A percentile compares a stretch with the other conserved stretches of the same genome.
phyloP scores from a whole-genome alignment of 2,113 vertebrate genomes.

The Phyllostomus hastatus region DNA sequence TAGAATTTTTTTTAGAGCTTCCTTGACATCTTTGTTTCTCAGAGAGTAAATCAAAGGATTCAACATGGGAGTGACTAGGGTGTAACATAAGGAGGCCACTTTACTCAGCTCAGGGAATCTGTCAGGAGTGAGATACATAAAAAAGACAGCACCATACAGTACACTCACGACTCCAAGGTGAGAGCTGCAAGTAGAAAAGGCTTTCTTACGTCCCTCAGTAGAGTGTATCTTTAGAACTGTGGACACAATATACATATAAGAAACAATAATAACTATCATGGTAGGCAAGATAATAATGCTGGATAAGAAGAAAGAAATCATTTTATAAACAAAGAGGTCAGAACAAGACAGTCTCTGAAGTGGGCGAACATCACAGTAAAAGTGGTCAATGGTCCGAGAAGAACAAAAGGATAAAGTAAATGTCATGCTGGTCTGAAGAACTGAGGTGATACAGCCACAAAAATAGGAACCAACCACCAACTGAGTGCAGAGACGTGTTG shows the following conservation, averaged over 20 bases:
- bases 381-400: constrained; percentile 68
- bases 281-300: constrained; percentile 56
- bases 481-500: constrained; percentile 19
- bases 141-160: constrained; percentile 62
- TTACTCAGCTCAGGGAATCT: constrained; percentile 59
- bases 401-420: constrained; percentile 66
- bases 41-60: constrained; percentile 77
- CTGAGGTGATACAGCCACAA: constrained; percentile 35
- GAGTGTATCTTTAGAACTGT: constrained; percentile 62
- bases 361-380: constrained; percentile 67
- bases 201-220: constrained; percentile 61
- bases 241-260: constrained; percentile 62
- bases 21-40: constrained; percentile 73
- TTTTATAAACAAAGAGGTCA: not conserved
- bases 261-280: constrained; percentile 45
- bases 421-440: constrained; percentile 47
- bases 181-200: constrained; percentile 72
- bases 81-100: constrained; percentile 68
- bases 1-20: constrained; percentile 52
- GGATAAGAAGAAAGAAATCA: constrained; percentile 47
- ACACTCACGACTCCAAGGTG: constrained; percentile 63
- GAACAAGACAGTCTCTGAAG: constrained; percentile 73
- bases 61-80: constrained; percentile 47
- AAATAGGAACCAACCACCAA: constrained; percentile 59
- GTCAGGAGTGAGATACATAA: constrained; percentile 65